These are phyloP conservation scores for Amphiprion ocellaris DNA, from an alignment of 2,113 vertebrate genomes.

Conservation along the genomic window DNA sequence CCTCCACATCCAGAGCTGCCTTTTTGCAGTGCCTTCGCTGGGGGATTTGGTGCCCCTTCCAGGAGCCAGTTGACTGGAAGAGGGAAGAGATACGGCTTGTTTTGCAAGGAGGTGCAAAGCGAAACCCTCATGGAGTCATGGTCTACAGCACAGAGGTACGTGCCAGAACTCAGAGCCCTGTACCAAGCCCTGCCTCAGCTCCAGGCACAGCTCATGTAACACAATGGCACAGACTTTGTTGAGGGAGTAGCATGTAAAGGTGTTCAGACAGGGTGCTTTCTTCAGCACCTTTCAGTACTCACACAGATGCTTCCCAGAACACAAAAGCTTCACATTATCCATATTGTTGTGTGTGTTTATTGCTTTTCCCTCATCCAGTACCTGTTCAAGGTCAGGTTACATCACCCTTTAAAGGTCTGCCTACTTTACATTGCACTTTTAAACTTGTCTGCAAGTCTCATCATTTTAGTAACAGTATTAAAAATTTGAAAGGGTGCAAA, in stretches of 20 bases:
- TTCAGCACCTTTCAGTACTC: background rate
- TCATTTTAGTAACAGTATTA: background rate
- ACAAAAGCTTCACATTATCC: background rate
- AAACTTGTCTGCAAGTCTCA: too few species aligned
- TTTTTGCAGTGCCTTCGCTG: conserved; percentile 91
- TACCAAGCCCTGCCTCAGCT: conserved; percentile 60
- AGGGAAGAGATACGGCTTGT: conserved; percentile 81
- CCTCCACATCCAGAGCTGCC: conserved; percentile 73
- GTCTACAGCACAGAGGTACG: conserved; percentile 84
- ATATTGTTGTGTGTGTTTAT: background rate
- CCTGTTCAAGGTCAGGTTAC: background rate
- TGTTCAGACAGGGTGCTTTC: conserved; percentile 2
- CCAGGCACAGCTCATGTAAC: conserved; percentile 65
- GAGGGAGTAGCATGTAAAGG: conserved; percentile 30
- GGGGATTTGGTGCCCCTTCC: conserved; percentile 88
- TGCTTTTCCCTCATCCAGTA: background rate
- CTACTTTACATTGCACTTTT: too few species aligned
- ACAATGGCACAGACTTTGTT: conserved; percentile 16
- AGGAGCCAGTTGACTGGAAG: conserved; percentile 20
- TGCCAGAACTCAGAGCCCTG: conserved; percentile 68
- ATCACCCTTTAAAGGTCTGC: background rate
- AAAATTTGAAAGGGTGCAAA: conserved; percentile 9
- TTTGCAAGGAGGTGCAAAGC: conserved; percentile 85
- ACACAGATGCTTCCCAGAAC: conserved; percentile 8
- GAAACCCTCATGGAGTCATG: conserved; percentile 85